Percentiles rank a stretch among this genome's conserved stretches.
phyloP scores from a whole-genome alignment of 2,888 invertebrate genomes.

The Eristalis tenax region DNA sequence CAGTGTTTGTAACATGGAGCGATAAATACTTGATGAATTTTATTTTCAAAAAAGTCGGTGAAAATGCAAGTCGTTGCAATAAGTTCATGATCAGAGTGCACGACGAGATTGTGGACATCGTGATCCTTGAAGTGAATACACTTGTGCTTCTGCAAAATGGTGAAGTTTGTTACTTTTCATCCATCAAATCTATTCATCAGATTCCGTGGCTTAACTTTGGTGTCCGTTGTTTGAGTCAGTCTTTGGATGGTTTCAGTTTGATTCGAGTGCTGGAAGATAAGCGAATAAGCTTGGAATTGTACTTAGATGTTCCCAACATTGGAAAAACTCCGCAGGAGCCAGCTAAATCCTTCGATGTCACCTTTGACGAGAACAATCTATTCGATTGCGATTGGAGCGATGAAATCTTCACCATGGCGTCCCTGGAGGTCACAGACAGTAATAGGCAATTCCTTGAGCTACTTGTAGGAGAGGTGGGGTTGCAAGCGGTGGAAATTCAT shows the following conservation, averaged over 20 bases:
- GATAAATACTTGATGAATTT: slow-evolving; percentile 78
- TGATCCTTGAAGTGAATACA: slow-evolving; percentile 78
- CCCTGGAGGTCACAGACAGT: slow-evolving; percentile 72
- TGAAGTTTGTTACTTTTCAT: slow-evolving; percentile 78
- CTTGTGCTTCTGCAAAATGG: slow-evolving; percentile 77
- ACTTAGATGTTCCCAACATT: slow-evolving; percentile 76
- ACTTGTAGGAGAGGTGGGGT: slow-evolving; percentile 66
- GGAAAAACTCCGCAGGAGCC: slow-evolving; percentile 74
- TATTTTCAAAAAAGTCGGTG: slow-evolving; percentile 76
- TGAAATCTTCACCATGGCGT: slow-evolving; percentile 75
- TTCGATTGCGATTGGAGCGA: slow-evolving; percentile 77
- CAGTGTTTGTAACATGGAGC: slow-evolving; percentile 79
- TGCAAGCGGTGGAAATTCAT: slow-evolving; percentile 74
- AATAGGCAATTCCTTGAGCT: slow-evolving; percentile 76
- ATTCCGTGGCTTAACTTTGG: slow-evolving; percentile 76
- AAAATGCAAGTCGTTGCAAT: slow-evolving; percentile 68
- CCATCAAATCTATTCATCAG: slow-evolving; percentile 77
- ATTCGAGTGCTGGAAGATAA: slow-evolving; percentile 74
- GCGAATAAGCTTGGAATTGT: slow-evolving; percentile 75
- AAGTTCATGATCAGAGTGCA: slow-evolving; percentile 63
- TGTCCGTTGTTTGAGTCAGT: slow-evolving; percentile 75
- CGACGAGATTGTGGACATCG: slow-evolving; percentile 74
- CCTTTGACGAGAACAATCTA: slow-evolving; percentile 77
- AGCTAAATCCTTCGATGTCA: slow-evolving; percentile 76
- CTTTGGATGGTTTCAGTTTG: slow-evolving; percentile 76